These are phyloP conservation scores for Hippocampus kuda DNA, from an alignment of 2,797 vertebrate species.

Conservation along the genomic window DNA sequence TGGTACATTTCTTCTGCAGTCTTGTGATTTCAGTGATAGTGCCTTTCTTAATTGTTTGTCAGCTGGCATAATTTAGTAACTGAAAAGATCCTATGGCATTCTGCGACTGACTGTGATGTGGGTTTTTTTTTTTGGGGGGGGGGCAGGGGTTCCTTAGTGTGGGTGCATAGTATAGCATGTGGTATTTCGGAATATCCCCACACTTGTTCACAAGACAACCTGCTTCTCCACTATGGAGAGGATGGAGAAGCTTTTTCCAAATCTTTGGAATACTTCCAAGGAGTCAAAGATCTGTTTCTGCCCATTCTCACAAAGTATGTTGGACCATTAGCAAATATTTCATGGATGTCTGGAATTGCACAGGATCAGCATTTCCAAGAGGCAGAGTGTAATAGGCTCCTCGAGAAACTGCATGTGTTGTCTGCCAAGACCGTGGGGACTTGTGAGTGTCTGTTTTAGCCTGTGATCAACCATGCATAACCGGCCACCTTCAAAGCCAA, in stretches of 20 bases:
- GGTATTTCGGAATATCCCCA: constrained; percentile 26
- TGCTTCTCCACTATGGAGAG: constrained; percentile 24
- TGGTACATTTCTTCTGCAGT: neutral
- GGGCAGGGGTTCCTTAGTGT: neutral
- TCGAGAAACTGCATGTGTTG: constrained; percentile 29
- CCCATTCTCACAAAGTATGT: constrained; percentile 18
- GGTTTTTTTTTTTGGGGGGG: constrained; percentile 3
- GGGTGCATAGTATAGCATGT: constrained; percentile 12
- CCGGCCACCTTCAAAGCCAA: constrained; percentile 61
- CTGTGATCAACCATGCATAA: constrained; percentile 69
- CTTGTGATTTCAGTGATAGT: neutral
- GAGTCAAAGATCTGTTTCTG: constrained; percentile 34
- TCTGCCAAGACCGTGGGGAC: constrained; percentile 38
- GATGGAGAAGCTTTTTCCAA: constrained; percentile 23
- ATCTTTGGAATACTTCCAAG: constrained; percentile 46
- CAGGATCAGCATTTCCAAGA: constrained; percentile 36
- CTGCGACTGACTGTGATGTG: neutral
- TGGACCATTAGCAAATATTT: constrained; percentile 52
- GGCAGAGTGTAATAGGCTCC: constrained; percentile 34
- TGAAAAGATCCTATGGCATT: neutral
- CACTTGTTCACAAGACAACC: constrained; percentile 44
- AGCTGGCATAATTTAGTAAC: neutral
- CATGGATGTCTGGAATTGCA: constrained; percentile 28
- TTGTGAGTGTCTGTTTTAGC: constrained; percentile 48
- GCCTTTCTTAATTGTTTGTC: neutral